Evolutionary conservation across 2,888 invertebrate genomes (phyloP).

Genomic region (Lithophane socia): DNA sequence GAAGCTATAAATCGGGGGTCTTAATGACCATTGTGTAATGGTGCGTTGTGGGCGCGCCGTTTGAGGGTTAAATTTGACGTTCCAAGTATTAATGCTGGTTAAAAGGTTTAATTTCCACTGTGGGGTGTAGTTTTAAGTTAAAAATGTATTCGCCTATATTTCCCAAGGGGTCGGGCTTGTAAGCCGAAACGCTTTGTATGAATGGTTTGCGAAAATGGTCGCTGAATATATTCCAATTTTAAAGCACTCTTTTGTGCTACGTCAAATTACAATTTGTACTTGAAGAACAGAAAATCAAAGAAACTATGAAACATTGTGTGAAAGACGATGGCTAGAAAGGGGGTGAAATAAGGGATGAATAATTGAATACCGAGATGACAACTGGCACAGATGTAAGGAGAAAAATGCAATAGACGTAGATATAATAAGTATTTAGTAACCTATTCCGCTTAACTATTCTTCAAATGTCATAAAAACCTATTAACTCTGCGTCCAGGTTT

Average conservation of each 20-base stretch:
- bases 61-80: conserved; percentile 58
- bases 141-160: conserved; percentile 35
- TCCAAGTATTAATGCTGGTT: conserved; percentile 51
- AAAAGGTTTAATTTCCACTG: conserved; percentile 57
- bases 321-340: neutral
- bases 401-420: too few species aligned
- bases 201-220: conserved; percentile 8
- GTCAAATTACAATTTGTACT: neutral
- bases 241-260: neutral
- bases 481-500: too few species aligned
- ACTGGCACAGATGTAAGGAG: neutral
- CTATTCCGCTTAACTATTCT: too few species aligned
- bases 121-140: conserved; percentile 45
- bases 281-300: neutral
- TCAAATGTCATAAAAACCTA: too few species aligned
- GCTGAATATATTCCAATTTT: conserved; percentile 17
- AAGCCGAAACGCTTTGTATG: neutral
- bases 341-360: neutral
- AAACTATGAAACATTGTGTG: neutral
- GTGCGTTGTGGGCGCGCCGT: conserved; percentile 63
- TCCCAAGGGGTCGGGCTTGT: conserved; percentile 23
- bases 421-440: too few species aligned
- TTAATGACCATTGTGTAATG: conserved; percentile 77
- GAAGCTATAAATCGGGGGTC: conserved; percentile 74
- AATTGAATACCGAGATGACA: neutral